Base-by-base conservation (phyloP, 2,888 invertebrate species). In the Steromphala cineraria region DNA sequence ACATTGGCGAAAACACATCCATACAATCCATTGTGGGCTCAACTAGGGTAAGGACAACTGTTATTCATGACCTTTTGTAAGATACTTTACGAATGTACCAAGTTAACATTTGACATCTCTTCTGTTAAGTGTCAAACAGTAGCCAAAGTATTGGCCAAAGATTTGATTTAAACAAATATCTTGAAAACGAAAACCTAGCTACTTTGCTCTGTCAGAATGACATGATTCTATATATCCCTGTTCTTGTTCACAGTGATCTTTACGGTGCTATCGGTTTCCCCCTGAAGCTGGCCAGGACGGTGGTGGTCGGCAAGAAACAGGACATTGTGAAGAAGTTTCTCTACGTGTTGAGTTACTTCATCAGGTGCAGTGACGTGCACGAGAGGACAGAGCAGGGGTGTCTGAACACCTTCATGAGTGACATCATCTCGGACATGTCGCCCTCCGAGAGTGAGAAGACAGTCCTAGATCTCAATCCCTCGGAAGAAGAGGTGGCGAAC, bases 11-110 rank as follows among this genome's bases (percentile, higher is more conserved):
- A 95, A 86, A 94, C 95, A 83, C 95, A 95, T 91, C 96, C 97
- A 0, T 97, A 97, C 93, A 98, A 98, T 94, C 97, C 97, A 0
- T 93, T 98, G 0, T 97, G 98, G 98, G 97, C 97, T 0, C 98
- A 98, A 90, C 94, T 98, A 84, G 95, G 96, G 93, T 94, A 92
- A 89, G 92, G 91, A 52, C 21, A 17, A 21, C 62, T 19, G 13
- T 62, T 17, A 62, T 7, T 13, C 17, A 36, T 53, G 28, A 8
- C 17, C 5, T n/a, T 2, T 46, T 5, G 21, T 75, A 36, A n/a
- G 28, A 17, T 3, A 74, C 4, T n/a, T 19, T 46, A 15, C 36
- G 40, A 36, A 17, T 15, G 19, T 74, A 36, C 10, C 13, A 13
- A 17, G 10, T n/a, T 74, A 4, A 17, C 17, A 19, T 31, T 10